Base-by-base conservation (phyloP, 1,140 invertebrate species). In the Protaetia brevitarsis region DNA sequence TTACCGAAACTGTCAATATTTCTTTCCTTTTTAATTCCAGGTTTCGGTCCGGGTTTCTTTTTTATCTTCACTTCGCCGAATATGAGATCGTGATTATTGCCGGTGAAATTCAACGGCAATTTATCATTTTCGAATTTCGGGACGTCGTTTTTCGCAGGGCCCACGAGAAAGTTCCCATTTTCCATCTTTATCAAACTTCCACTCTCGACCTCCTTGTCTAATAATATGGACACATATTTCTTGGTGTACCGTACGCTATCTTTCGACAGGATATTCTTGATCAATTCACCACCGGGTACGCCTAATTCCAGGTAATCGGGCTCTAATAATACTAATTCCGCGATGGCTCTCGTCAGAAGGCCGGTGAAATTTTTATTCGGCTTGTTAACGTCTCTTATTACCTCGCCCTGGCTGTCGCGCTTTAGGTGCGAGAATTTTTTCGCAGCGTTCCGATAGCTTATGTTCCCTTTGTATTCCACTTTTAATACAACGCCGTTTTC, bases 391-490 rank as follows among this genome's bases (percentile, higher is more conserved):
- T 29, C 41, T 10, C 28, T 31, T 26, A 45, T 23, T 27, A 29
- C n/a, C 57, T 79, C 45, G 74, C 74, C 66, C 78, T 82, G 70
- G 79, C 83, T 67, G 68, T 83, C 83, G 21, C 82, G 76, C 64
- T 82, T 81, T 5, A 82, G 72, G 26, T 81, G 78, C 27, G 74
- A 71, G 68, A 83, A 83, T 83, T 87, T 89, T 79, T 89, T 89
- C n/a, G 86, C 86, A 6, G 90, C 90, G 80, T 92, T 93, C 69
- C 92, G 82, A 72, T 93, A 94, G 78, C 89, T 92, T 51, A 87
- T 89, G 78, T 86, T 90, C 68, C 91, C 90, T 79, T 94, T 94
- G 78, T 93, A 94, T 72, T 93, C 90, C 3, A 94, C 92, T 83
- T 91, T 91, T 63, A 91, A 86, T 10, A 94, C 88, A 67, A 87